A percentile compares a stretch with the other conserved stretches of the same genome.
Conservation (phyloP, 1,140 invertebrate genomes). For the Eueides isabella region DNA sequence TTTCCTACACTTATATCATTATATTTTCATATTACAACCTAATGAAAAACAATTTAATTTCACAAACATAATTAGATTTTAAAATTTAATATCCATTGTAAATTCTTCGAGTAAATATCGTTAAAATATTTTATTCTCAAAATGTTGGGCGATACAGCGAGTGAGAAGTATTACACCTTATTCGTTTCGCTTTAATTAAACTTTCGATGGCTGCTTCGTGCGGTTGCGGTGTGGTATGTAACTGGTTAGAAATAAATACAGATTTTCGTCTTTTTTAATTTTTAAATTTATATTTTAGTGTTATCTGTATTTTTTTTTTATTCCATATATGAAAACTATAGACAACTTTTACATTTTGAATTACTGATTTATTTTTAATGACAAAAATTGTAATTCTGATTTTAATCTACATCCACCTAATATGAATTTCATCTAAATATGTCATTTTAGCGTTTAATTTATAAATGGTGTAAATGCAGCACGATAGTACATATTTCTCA, state of each 20-base stretch:
- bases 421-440: too few relatives aligned
- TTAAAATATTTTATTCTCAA: constrained; percentile 25
- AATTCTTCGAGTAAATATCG: constrained; percentile 25
- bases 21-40: neutral
- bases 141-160: constrained; percentile 48
- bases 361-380: too few relatives aligned
- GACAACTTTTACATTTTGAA: too few relatives aligned
- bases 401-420: too few relatives aligned
- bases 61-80: constrained; percentile 16
- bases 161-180: constrained; percentile 73
- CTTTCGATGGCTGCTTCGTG: constrained; percentile 62
- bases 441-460: too few relatives aligned
- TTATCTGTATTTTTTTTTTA: too few relatives aligned
- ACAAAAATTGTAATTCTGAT: too few relatives aligned
- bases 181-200: constrained; percentile 78
- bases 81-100: constrained; percentile 23
- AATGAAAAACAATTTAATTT: constrained; percentile 17
- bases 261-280: too few relatives aligned
- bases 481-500: too few relatives aligned
- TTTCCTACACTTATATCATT: neutral
- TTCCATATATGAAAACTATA: too few relatives aligned
- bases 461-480: too few relatives aligned
- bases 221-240: constrained; percentile 45
- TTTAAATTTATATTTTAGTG: neutral
- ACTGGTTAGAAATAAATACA: constrained; percentile 34